These are phyloP conservation scores for Chrysolina oricalcia DNA, from an alignment of 2,888 invertebrate genomes.

Conservation along the genomic window DNA sequence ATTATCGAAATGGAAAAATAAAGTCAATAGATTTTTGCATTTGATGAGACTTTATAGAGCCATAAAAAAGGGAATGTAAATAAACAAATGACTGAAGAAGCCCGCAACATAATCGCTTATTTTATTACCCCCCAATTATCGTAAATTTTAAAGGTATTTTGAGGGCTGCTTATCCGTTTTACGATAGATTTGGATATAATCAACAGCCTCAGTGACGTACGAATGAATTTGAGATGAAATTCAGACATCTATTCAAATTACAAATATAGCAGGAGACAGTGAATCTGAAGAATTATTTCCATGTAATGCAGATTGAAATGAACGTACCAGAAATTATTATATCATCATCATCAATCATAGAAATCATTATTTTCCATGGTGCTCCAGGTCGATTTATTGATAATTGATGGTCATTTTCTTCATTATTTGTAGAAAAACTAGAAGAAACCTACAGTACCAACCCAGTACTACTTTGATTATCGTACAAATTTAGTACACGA, in stretches of 20 bases:
- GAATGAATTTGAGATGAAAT: background rate
- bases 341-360: too few species aligned
- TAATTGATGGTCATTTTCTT: too few species aligned
- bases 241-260: background rate
- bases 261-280: background rate
- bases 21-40: slow-evolving; percentile 49
- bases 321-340: too few species aligned
- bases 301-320: too few species aligned
- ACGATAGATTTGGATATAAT: slow-evolving; percentile 62
- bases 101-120: slow-evolving; percentile 65
- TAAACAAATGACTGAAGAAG: slow-evolving; percentile 60
- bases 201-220: slow-evolving; percentile 52
- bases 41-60: slow-evolving; percentile 48
- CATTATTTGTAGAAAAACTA: too few species aligned
- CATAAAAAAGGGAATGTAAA: slow-evolving; percentile 60
- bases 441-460: too few species aligned
- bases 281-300: too few species aligned
- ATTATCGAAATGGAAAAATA: slow-evolving; percentile 28
- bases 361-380: too few species aligned
- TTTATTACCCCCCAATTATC: slow-evolving; percentile 67
- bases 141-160: slow-evolving; percentile 66
- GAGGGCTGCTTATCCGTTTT: slow-evolving; percentile 64
- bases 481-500: too few species aligned
- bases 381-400: too few species aligned
- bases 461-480: too few species aligned